Evolutionary conservation across 92 coral and sea anemone species (phyloP).

Genomic region (Actinernus sp.): DNA sequence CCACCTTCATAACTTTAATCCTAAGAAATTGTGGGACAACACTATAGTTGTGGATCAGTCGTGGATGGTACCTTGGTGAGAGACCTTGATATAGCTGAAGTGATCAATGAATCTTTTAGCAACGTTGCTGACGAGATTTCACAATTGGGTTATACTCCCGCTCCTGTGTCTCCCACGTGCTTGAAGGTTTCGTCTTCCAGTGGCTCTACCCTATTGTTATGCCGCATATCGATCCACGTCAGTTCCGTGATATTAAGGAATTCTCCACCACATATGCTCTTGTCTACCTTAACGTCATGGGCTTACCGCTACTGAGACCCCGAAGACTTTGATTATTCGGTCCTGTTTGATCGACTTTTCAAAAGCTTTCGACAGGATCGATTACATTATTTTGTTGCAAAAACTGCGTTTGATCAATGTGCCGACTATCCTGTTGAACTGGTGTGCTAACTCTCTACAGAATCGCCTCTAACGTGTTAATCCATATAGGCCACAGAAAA

Average conservation of each 20-base stretch:
- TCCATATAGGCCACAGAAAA: conserved; percentile 6
- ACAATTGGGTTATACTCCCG: conserved; percentile 10
- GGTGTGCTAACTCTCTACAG: conserved; percentile 58
- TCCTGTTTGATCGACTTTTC: too few species aligned
- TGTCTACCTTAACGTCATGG: conserved; percentile 40
- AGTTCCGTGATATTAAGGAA: conserved; percentile 43
- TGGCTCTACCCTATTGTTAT: conserved; percentile 36
- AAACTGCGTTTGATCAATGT: conserved; percentile 33
- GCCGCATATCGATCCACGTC: conserved; percentile 37
- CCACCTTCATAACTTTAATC: background rate
- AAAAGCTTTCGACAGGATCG: conserved; percentile 59
- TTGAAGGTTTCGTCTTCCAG: conserved; percentile 46
- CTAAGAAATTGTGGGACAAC: background rate
- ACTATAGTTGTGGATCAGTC: background rate
- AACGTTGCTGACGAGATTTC: conserved; percentile 22
- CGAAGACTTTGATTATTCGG: conserved; percentile 25
- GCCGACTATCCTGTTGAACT: conserved; percentile 58
- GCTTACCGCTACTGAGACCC: conserved; percentile 44
- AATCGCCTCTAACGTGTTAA: conserved; percentile 49
- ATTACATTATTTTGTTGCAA: conserved; percentile 37
- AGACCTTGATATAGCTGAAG: conserved; percentile 10
- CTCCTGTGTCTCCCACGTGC: conserved; percentile 25
- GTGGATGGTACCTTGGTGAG: background rate
- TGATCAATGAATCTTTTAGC: conserved; percentile 25
- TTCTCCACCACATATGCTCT: conserved; percentile 51